These are phyloP conservation scores for Maniola hyperantus DNA, from an alignment of 2,888 invertebrate genomes.

Conservation along the genomic window DNA sequence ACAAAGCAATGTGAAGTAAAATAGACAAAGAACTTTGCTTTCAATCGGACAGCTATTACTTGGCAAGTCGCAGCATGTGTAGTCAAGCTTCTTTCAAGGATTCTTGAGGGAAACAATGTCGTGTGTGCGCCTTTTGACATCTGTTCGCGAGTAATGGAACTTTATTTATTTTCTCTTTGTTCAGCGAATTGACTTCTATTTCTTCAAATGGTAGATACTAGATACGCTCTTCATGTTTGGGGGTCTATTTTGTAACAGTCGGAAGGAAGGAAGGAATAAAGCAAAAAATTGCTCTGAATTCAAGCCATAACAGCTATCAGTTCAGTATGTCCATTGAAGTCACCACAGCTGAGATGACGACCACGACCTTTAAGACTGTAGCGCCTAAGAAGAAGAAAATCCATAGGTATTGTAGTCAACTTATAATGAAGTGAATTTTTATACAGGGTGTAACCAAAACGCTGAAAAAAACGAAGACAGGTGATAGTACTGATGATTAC, in stretches of 20 bases:
- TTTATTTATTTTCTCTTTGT: constrained; percentile 35
- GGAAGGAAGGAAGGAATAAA: background rate
- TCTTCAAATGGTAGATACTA: constrained; percentile 8
- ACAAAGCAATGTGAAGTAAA: constrained; percentile 27
- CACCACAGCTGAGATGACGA: too few relatives aligned
- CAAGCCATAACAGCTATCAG: too few relatives aligned
- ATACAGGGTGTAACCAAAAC: too few relatives aligned
- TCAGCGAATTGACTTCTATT: constrained; percentile 23
- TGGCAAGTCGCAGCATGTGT: constrained; percentile 35
- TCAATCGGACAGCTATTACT: constrained; percentile 40
- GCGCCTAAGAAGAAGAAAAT: too few relatives aligned
- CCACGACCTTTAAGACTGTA: too few relatives aligned
- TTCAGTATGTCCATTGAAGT: too few relatives aligned
- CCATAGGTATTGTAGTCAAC: too few relatives aligned
- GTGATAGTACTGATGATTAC: too few relatives aligned
- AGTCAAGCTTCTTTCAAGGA: constrained; percentile 37
- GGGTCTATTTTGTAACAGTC: background rate
- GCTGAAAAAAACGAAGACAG: too few relatives aligned
- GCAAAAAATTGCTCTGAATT: background rate
- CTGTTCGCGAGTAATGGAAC: constrained; percentile 35
- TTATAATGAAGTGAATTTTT: too few relatives aligned
- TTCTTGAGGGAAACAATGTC: constrained; percentile 37
- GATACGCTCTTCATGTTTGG: background rate
- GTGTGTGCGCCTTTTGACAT: constrained; percentile 40
- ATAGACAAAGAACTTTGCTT: constrained; percentile 38